phyloP scores from a whole-genome alignment of 2,113 vertebrate species.

The Channa maculata region DNA sequence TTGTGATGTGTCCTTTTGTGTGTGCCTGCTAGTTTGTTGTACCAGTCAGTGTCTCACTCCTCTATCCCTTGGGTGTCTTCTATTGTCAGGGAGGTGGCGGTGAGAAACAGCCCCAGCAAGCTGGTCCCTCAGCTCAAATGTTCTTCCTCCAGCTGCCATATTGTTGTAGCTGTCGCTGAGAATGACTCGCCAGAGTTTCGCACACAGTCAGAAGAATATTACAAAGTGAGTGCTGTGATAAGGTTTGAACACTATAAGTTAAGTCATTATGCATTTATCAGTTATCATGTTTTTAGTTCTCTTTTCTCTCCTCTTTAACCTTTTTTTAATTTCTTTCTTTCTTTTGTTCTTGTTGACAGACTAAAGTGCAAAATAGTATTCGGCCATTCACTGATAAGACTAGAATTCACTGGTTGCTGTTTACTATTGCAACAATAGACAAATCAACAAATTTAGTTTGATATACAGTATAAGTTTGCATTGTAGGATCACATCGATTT shows the following conservation, averaged over 20 bases:
- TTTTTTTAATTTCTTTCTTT: no score
- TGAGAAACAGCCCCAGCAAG: constrained; percentile 89
- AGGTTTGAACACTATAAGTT: neutral
- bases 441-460: no score
- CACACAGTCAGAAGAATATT: constrained; percentile 88
- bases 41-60: constrained; percentile 44
- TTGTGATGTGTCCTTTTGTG: neutral
- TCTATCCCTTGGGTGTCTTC: constrained; percentile 28
- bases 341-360: no score
- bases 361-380: no score
- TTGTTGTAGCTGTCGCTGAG: constrained; percentile 87
- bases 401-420: no score
- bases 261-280: no score
- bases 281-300: no score
- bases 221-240: constrained; percentile 80
- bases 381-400: no score
- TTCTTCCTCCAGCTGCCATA: constrained; percentile 65
- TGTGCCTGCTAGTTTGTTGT: constrained; percentile 15
- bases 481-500: no score
- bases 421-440: no score
- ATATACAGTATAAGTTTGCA: no score
- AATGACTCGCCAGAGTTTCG: constrained; percentile 91
- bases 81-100: constrained; percentile 87
- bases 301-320: no score
- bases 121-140: constrained; percentile 65